Base-by-base conservation (phyloP, 2,113 vertebrate species). In the Oryzias curvinotus region DNA sequence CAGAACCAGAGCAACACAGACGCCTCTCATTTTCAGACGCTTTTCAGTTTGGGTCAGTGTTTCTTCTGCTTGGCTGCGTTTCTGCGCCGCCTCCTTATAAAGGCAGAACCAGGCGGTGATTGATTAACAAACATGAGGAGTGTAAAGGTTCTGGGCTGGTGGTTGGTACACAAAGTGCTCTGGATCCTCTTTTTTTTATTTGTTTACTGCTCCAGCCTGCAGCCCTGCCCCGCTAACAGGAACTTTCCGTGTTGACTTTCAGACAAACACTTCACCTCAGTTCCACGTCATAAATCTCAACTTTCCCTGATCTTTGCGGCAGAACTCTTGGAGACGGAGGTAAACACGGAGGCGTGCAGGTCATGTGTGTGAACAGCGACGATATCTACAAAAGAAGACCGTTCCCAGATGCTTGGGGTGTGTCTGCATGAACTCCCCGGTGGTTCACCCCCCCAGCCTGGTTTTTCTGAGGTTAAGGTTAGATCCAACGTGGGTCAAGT, bases 21-120 rank as follows among this genome's bases (percentile, higher is more conserved):
- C 28, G 1, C 23, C 23, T 68, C 52, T 89, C 88, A 91, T 91
- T 68, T 77, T 87, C 68, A 76, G 57, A 57, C 58, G 36, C 12
- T 1, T 50, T 25, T 28, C 7, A n/a, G 14, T 41, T 57, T 2
- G 21, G 46, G 52, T 36, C 18, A 25, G n/a, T 4, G 49, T 25
- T 61, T 80, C 55, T 62, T 67, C 58, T 85, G 60, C 55, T 62
- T 53, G 0, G 0, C 19, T 46, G 60, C 13, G 8, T 21, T 2
- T 0, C 25, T 56, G 55, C 4, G 1, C 54, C 5, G 47, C 42
- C 55, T 54, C 75, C 42, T 86, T 90, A 83, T 85, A 81, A 57
- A 49, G 62, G 5, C 21, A 16, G 19, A 62, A 47, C 56, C 21
- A 68, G 19, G 62, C 14, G 65, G 65, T 80, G 61, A 87, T 77